Percentiles rank a stretch among this genome's conserved stretches.
Evolutionary conservation across 2,113 vertebrate species (phyloP).

Genomic region (Prunella himalayana): DNA sequence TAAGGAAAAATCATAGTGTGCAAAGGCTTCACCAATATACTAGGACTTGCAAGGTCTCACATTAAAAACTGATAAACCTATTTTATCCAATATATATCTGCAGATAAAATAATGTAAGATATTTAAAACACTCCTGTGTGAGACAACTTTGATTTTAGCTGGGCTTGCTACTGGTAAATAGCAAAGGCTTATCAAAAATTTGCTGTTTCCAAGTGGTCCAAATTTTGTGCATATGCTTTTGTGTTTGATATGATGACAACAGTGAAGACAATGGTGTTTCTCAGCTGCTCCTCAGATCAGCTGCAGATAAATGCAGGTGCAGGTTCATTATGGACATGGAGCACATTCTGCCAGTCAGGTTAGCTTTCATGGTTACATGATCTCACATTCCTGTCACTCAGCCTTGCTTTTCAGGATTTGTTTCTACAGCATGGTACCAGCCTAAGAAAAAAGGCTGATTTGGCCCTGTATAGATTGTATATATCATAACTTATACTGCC

Average conservation of each 20-base stretch:
- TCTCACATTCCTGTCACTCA: not conserved
- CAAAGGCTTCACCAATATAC: not conserved
- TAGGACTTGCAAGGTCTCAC: not conserved
- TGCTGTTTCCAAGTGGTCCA: fast-evolving
- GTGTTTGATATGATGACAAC: not conserved
- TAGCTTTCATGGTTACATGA: not conserved
- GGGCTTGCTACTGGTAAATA: not conserved
- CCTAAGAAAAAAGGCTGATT: not conserved
- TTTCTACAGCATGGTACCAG: not conserved
- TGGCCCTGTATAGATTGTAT: not conserved
- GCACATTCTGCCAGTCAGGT: not conserved
- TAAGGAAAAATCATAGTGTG: not conserved
- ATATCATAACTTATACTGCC: not conserved
- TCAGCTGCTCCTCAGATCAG: not conserved
- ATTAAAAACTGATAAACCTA: not conserved
- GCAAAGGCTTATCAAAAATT: not conserved
- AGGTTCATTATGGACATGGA: not conserved
- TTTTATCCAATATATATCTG: not conserved
- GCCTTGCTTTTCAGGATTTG: not conserved
- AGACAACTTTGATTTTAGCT: not conserved
- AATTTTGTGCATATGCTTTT: not conserved
- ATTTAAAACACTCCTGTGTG: not conserved
- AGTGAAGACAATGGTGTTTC: not conserved
- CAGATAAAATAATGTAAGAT: not conserved
- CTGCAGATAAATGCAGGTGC: not conserved